Conservation (phyloP, 1,140 invertebrate genomes). For the Maconellicoccus hirsutus region DNA sequence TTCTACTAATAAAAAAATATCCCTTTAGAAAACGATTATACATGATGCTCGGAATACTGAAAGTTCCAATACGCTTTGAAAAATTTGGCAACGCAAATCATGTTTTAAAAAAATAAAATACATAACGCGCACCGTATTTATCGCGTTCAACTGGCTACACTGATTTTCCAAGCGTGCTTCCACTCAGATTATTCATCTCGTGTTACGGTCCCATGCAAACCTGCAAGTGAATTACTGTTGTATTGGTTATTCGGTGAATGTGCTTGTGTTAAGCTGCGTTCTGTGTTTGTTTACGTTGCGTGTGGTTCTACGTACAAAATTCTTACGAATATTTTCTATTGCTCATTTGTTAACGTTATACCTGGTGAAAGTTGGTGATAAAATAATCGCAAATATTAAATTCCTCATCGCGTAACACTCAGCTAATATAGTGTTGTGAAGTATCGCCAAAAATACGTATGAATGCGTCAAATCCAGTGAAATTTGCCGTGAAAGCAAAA, state of each 20-base stretch:
- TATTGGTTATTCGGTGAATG: neutral
- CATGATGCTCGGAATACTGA: too few species aligned
- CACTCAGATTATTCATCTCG: neutral
- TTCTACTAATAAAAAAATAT: too few species aligned
- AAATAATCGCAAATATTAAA: neutral
- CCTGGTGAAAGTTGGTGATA: slow-evolving; percentile 1
- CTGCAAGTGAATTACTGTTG: neutral
- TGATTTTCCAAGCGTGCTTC: neutral
- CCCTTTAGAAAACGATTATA: too few species aligned
- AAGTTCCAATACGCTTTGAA: too few species aligned
- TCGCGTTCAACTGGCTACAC: neutral
- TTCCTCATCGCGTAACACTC: neutral
- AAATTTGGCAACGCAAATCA: too few species aligned
- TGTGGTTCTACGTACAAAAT: neutral
- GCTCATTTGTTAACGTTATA: neutral
- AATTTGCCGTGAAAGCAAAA: neutral
- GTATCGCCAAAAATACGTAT: neutral
- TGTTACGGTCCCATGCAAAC: neutral
- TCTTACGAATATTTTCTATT: neutral
- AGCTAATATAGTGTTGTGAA: neutral
- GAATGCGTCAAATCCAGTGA: neutral
- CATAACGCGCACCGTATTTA: too few species aligned
- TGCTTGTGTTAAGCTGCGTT: neutral
- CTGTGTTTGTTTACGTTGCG: neutral
- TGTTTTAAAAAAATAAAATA: too few species aligned